phyloP scores from a whole-genome alignment of 2,113 vertebrate genomes.

The Ptyas mucosa region DNA sequence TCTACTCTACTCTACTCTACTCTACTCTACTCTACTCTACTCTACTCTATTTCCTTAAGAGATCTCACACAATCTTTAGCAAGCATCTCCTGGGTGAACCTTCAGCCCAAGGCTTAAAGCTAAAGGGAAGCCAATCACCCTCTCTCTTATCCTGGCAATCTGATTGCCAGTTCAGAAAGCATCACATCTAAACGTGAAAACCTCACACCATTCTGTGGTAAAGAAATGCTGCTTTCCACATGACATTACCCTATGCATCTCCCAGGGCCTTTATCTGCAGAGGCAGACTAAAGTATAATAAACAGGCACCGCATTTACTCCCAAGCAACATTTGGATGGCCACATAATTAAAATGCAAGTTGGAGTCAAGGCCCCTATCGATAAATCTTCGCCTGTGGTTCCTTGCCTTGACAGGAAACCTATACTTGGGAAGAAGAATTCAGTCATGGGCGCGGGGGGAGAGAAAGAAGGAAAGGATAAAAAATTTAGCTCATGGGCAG shows the following conservation, averaged over 20 bases:
- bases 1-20: too few species aligned
- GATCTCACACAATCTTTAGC: not conserved
- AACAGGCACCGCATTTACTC: slow-evolving; percentile 24
- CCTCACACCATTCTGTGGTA: too few species aligned
- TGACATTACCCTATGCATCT: rapidly evolving
- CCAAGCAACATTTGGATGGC: not conserved
- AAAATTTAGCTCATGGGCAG: slow-evolving; percentile 53
- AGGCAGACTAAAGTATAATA: slow-evolving; percentile 6
- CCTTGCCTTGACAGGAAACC: slow-evolving; percentile 67
- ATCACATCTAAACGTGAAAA: not conserved
- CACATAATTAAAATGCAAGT: slow-evolving; percentile 60
- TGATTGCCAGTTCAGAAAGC: not conserved
- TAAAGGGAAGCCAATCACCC: not conserved
- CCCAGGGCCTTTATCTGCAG: not conserved
- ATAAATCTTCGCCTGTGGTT: slow-evolving; percentile 73
- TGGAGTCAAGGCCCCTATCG: slow-evolving; percentile 49
- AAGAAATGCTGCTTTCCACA: not conserved
- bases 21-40: too few species aligned
- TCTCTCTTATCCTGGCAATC: not conserved
- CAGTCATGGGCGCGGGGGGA: slow-evolving; percentile 23
- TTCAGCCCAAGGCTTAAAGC: not conserved
- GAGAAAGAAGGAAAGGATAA: slow-evolving; percentile 54
- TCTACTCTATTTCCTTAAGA: not conserved
- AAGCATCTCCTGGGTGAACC: not conserved
- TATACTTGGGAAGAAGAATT: slow-evolving; percentile 47